Evolutionary conservation across 2,888 invertebrate species (phyloP), one percentile per base, ranked within the genome.

Genomic region (Eucera pruinosa): DNA sequence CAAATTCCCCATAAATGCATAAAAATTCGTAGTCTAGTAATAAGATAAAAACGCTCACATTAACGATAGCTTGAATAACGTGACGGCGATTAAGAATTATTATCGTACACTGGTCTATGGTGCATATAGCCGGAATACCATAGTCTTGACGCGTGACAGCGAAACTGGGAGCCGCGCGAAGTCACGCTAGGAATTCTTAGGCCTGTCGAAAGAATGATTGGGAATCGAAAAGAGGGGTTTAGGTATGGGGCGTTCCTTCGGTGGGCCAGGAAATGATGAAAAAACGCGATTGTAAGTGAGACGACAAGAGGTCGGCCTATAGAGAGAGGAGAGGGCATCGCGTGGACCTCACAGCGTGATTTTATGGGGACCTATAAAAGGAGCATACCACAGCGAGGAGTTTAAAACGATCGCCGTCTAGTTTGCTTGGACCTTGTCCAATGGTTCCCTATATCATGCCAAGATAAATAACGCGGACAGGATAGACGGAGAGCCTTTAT

Each of bases 281-380:
- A 36, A 81, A 81, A 73, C 75, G 67, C 57, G 81, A 76, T 76
- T 70, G 78, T 74, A 78, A 74, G 80, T 75, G 61, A 75, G 57
- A 66, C 25, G 68, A 73, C 43, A 30, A 41, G 23, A 33, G 65
- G 43, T 45, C n/a, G n/a, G n/a, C n/a, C n/a, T n/a, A n/a, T n/a
- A n/a, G n/a, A n/a, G n/a, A n/a, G n/a, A n/a, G n/a, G n/a, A n/a
- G n/a, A n/a, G n/a, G n/a, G n/a, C n/a, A n/a, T n/a, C n/a, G n/a
- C n/a, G n/a, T n/a, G 81, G 87, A 88, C 87, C 88, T 82, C 87
- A 87, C 88, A 88, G 62, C 83, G 81, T 78, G 85, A 82, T 87
- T 88, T 88, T 88, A 88, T 86, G 87, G 87, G 81, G 72, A 72
- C 83, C 84, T 86, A 87, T 87, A 87, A 87, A 87, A 88, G 87